Conservation (phyloP, 2,113 vertebrate species). For the Hippocampus mohnikei region DNA sequence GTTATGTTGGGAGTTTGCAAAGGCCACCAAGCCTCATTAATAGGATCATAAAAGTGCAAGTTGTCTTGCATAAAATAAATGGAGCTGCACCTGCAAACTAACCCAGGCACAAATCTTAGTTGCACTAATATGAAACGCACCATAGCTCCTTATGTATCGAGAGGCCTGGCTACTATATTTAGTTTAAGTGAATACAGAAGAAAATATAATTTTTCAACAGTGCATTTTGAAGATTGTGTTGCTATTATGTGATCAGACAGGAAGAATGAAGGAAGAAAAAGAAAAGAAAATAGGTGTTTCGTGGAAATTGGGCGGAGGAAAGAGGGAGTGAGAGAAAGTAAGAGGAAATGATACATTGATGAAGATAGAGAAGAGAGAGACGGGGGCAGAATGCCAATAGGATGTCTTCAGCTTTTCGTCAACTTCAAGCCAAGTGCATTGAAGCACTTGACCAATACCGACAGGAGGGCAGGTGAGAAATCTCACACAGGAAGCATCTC, state of each 20-base stretch:
- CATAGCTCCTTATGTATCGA: background rate
- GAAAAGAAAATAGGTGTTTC: background rate
- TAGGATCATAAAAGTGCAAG: background rate
- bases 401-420: conserved; percentile 54
- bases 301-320: conserved; percentile 3
- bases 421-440: conserved; percentile 47
- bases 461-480: conserved; percentile 42
- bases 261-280: background rate
- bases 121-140: background rate
- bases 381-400: conserved; percentile 49
- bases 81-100: background rate
- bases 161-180: background rate
- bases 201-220: background rate
- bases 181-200: background rate
- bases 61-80: background rate
- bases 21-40: conserved; percentile 1
- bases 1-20: conserved; percentile 2
- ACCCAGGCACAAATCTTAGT: background rate
- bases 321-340: background rate
- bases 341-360: conserved; percentile 44
- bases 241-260: background rate
- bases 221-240: background rate
- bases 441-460: conserved; percentile 44
- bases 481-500: conserved; percentile 33
- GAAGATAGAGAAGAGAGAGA: conserved; percentile 37